Evolutionary conservation across 2,797 vertebrate genomes (phyloP), one percentile per base, ranked within the genome.

Genomic region (Melanotaenia boesemani): DNA sequence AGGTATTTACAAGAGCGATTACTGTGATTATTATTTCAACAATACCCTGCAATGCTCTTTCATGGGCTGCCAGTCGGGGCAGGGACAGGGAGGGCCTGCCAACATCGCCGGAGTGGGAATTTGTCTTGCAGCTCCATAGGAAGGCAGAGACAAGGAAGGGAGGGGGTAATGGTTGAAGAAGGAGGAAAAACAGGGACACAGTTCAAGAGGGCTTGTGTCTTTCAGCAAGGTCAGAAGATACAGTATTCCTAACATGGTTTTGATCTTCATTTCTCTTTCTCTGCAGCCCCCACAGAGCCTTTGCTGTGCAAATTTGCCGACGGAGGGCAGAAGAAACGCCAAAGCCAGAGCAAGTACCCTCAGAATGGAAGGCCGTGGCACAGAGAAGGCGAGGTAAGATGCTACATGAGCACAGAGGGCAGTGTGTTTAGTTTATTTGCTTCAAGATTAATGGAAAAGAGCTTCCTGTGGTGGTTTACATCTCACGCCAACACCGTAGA

Each of bases 271-370:
- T 63, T 66, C 37, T 95, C 82, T 94, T 74, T 94, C 90, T 95
- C 91, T 81, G 79, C 94, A 98, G 97, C 97, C 86, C 97, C 97
- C 89, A 95, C 94, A 80, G 97, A 98, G 94, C 97, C 97, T 93
- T 96, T 99, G 94, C 96, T 99, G 94, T 98, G 97, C 94, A 98
- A 98, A 96, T 98, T 99, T 90, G 97, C 97, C 67, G 97, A 99
- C 72, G 97, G 97, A 94, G 97, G 97, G 81, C 97, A 99, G 92
- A 99, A 98, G 95, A 99, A 98, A 93, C 92, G 97, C 70, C 97
- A 98, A 94, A 97, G 96, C 94, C 97, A 97, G 95, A 97, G 96
- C 94, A 99, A 98, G 95, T 98, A 98, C 86, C 96, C 96, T 73
- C 97, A 98, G 93, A 99, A 97, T 59, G 96, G 97, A 81, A 95